Evolutionary conservation across 2,113 vertebrate genomes (phyloP), one percentile per base, ranked within the genome.

Genomic region (Lepisosteus oculatus): DNA sequence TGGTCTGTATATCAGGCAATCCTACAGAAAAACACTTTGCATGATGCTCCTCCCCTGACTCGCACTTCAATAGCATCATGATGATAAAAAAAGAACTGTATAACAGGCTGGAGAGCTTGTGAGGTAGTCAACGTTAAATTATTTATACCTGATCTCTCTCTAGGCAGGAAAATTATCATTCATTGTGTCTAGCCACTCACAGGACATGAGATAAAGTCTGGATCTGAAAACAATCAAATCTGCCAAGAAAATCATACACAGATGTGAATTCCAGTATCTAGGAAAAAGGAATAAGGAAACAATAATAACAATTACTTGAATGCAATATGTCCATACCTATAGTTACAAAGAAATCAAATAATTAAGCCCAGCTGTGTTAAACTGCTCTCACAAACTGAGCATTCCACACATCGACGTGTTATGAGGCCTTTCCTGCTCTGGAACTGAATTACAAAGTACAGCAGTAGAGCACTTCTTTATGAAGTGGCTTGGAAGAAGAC

Each of bases 151-250:
- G 62, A n/a, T 64, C 13, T 17, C 17, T 64, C 62, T 41, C 62
- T 17, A 64, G 62, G 17, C 62, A 17, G 17, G 3, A 41, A 64
- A 64, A n/a, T 64, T 3, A 64, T 64, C 2, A 64, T 41, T 64
- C 62, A 64, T 41, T 64, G n/a, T 41, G 62, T 64, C 62, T 64
- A 13, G 17, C 62, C 17, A 8, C 17, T 41, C 42, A 41, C 62
- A 64, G 62, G 62, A 64, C n/a, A 64, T 9, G 3, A 12, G n/a
- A 41, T 29, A 64, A 64, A 43, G 62, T 64, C 17, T 64, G 62
- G 62, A 64, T 17, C 6, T 17, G n/a, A 6, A 41, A 29, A 64
- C 41, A 43, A 29, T 29, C 29, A 9, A 43, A 17, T 43, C 17
- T 64, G 62, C 17, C 62, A 41, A 43, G 42, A 64, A 29, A 4